Percentiles rank a stretch among this genome's conserved stretches.
Conservation (phyloP, 1,140 invertebrate species). For the Drosophila repleta region DNA sequence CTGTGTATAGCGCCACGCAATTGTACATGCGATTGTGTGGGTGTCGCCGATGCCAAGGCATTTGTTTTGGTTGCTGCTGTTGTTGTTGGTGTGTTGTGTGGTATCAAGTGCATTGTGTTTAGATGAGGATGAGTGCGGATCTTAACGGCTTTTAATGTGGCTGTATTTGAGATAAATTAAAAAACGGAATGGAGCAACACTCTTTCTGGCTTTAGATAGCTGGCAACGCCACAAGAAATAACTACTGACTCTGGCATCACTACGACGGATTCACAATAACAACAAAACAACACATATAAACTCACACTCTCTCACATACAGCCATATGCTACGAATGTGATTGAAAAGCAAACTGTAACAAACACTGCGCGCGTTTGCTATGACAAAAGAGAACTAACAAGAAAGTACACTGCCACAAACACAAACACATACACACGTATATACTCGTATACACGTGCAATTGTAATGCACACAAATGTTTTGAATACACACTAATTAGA, state of each 20-base stretch:
- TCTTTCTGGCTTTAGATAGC: constrained; percentile 7
- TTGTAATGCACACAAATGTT: constrained; percentile 54
- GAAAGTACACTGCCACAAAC: constrained; percentile 24
- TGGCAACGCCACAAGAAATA: constrained; percentile 30
- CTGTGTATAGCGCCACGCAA: constrained; percentile 69
- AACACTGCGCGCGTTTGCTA: constrained; percentile 70
- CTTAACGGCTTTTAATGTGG: constrained; percentile 72
- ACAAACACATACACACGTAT: constrained; percentile 20
- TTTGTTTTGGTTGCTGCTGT: constrained; percentile 29
- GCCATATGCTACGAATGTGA: constrained; percentile 58
- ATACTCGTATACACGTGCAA: constrained; percentile 32
- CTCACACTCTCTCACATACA: constrained; percentile 30
- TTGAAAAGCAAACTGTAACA: constrained; percentile 62
- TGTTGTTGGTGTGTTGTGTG: constrained; percentile 51
- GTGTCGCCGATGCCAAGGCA: constrained; percentile 58
- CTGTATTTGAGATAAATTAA: constrained; percentile 43
- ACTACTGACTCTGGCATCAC: constrained; percentile 47
- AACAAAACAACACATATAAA: constrained; percentile 62
- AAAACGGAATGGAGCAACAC: constrained; percentile 9
- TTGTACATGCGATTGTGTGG: constrained; percentile 61
- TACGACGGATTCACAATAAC: constrained; percentile 62
- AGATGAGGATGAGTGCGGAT: constrained; percentile 66
- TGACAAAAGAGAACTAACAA: constrained; percentile 60
- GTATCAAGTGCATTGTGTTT: constrained; percentile 44
- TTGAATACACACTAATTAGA: constrained; percentile 67